Conservation (phyloP, 1,140 invertebrate species). For the Ruditapes philippinarum region DNA sequence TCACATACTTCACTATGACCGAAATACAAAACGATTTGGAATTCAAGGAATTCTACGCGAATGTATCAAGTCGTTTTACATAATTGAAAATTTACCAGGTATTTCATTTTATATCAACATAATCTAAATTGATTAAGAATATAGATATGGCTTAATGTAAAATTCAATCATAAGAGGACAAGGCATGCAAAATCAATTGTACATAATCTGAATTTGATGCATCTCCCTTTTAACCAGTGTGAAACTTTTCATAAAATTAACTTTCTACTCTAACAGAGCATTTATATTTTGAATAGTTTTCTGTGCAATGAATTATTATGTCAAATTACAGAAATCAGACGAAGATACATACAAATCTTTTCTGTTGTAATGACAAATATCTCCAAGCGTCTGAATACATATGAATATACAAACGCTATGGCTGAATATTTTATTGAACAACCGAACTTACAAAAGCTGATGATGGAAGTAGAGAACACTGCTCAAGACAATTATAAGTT, state of each 20-base stretch:
- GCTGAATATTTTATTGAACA: constrained; percentile 46
- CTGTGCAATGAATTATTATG: too few species aligned
- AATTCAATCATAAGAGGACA: too few species aligned
- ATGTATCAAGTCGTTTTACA: constrained; percentile 24
- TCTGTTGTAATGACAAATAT: constrained; percentile 46
- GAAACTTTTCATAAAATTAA: too few species aligned
- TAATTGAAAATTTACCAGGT: constrained; percentile 51
- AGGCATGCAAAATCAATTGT: too few species aligned
- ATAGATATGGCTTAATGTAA: too few species aligned
- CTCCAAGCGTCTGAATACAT: background rate
- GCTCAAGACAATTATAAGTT: constrained; percentile 59
- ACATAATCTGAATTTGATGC: too few species aligned
- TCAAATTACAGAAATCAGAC: constrained; percentile 51
- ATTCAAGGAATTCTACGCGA: constrained; percentile 55
- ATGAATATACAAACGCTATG: constrained; percentile 48
- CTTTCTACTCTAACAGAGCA: too few species aligned
- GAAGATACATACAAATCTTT: constrained; percentile 45
- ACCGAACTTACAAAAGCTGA: constrained; percentile 63
- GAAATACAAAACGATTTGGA: background rate
- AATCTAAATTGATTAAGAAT: too few species aligned
- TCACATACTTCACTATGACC: constrained; percentile 25
- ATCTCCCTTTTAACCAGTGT: too few species aligned
- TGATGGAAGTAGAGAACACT: constrained; percentile 51
- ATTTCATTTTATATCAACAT: too few species aligned
- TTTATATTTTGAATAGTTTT: too few species aligned